Evolutionary conservation across 2,797 vertebrate genomes (phyloP).

Genomic region (Macropodus opercularis): DNA sequence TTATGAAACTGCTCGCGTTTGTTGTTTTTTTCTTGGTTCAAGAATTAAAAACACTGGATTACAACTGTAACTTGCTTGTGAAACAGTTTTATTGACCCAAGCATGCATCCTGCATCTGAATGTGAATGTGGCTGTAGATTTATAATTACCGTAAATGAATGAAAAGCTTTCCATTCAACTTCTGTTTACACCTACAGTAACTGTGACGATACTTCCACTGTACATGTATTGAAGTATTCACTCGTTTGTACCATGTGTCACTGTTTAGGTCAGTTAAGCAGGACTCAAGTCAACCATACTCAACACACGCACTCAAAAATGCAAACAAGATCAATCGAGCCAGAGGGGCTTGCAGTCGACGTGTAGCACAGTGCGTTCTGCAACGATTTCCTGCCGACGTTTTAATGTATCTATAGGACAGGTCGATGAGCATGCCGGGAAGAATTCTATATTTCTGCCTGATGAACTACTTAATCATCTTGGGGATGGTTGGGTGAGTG

Average conservation of each 20-base stretch:
- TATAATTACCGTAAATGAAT: too few relatives aligned
- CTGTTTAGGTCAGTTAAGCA: conserved; percentile 33
- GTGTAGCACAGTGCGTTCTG: conserved; percentile 72
- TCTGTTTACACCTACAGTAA: too few relatives aligned
- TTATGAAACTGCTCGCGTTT: too few relatives aligned
- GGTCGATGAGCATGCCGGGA: conserved; percentile 80
- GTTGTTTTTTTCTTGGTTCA: too few relatives aligned
- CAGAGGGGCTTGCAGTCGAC: conserved; percentile 58
- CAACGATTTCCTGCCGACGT: conserved; percentile 83
- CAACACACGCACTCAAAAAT: conserved; percentile 48
- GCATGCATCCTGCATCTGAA: too few relatives aligned
- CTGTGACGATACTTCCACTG: neutral
- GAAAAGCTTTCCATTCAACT: too few relatives aligned
- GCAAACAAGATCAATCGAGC: conserved; percentile 73
- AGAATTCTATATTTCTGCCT: conserved; percentile 84
- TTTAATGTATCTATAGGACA: conserved; percentile 82
- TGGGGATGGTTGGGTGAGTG: conserved; percentile 75
- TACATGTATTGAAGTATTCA: neutral
- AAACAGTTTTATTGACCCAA: too few relatives aligned
- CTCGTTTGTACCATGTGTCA: conserved; percentile 19
- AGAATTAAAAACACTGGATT: too few relatives aligned
- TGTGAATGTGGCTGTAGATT: too few relatives aligned
- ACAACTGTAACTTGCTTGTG: too few relatives aligned
- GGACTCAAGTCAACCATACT: conserved; percentile 7
- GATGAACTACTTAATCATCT: conserved; percentile 85